Percentiles rank a stretch among this genome's conserved stretches.
phyloP scores from a whole-genome alignment of 2,113 vertebrate genomes.

The Talpa occidentalis region DNA sequence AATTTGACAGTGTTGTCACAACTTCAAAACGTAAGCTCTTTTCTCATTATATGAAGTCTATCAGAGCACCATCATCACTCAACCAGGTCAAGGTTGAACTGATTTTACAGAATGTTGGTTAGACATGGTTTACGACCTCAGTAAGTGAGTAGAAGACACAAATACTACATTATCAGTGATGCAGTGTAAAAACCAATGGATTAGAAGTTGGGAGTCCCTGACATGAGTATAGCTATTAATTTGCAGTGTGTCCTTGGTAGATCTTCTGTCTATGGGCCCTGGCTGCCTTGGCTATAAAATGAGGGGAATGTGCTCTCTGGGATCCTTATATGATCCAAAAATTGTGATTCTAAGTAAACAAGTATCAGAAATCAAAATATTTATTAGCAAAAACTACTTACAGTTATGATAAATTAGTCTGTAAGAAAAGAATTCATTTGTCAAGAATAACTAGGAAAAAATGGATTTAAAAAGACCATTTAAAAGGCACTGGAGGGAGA shows the following conservation, averaged over 20 bases:
- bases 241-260: background rate
- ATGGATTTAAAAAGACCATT: background rate
- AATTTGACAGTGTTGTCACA: background rate
- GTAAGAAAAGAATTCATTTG: background rate
- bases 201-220: background rate
- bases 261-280: background rate
- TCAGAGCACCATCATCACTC: background rate
- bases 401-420: background rate
- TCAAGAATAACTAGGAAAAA: background rate
- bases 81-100: background rate
- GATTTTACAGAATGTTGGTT: background rate
- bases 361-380: conserved; percentile 21
- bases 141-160: background rate
- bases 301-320: background rate
- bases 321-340: background rate
- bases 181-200: background rate
- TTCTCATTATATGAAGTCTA: conserved; percentile 1
- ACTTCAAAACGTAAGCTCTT: conserved; percentile 10
- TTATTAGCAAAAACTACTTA: background rate
- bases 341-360: conserved; percentile 32
- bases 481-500: background rate
- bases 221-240: background rate
- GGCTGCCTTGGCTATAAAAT: background rate
- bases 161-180: background rate
- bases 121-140: conserved; percentile 37